Base-by-base conservation (phyloP, 2,113 vertebrate genomes). In the Eublepharis macularius region DNA sequence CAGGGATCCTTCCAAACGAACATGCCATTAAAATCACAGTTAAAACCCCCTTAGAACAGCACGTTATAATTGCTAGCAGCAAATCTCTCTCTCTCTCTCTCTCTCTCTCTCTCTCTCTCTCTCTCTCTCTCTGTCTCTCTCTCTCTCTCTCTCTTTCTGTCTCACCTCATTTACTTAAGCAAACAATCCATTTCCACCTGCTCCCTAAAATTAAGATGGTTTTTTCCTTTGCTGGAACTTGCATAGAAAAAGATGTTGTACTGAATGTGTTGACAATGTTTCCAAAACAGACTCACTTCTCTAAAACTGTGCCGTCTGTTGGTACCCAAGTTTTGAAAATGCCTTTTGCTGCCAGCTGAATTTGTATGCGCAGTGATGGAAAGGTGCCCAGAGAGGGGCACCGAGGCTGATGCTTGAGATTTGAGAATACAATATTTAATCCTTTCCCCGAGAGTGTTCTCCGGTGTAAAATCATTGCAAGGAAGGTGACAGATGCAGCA, bases 401-500 rank as follows among this genome's bases (percentile, higher is more conserved):
- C 69, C 9, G 17, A 70, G 2, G 2, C 47, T 72, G 66, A 41
- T 81, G 19, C n/a, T 54, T n/a, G 10, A 39, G 80, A 54, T 26
- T 8, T 68, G 43, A 19, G 43, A 47, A 29, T 7, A 21, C 26
- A 12, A 36, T 10, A 17, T 57, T 16, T 41, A 39, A 63, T 78
- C 51, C 76, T 39, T 26, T 54, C n/a, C 4, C 24, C 83, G 3
- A 57, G 39, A 76, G 77, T 0, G 2, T 0, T 8, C 45, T 0
- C 51, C 1, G 65, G 51, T 0, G n/a, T 3, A 32, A 83, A 12
- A 89, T 75, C 74, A 0, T 54, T 0, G 0, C 29, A 79, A 7
- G 89, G 36, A 86, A 70, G 89, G 86, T 66, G 73, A 76, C 72
- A 75, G 69, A 19, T 75, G 73, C 60, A 70, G 11, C 8, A 4